Evolutionary conservation across 2,888 invertebrate genomes (phyloP).

Genomic region (Slavum lentiscoides): DNA sequence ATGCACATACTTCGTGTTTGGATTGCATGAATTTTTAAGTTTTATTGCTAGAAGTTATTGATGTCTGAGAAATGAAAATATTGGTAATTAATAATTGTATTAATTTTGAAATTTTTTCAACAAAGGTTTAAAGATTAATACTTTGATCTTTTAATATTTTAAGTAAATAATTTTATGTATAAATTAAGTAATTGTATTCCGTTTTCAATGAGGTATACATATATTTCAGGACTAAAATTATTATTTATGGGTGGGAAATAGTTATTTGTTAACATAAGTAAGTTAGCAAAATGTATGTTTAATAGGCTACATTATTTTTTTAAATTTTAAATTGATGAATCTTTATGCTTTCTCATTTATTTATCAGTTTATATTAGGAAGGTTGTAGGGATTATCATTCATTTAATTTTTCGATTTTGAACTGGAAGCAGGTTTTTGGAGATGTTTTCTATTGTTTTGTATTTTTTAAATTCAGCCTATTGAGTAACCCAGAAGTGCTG

Average conservation of each 20-base stretch:
- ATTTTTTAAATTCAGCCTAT: conserved; percentile 64
- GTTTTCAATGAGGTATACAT: not conserved
- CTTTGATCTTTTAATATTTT: not conserved
- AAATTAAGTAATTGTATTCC: conserved; percentile 15
- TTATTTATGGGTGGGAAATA: not conserved
- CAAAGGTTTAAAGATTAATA: not conserved
- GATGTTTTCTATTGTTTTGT: conserved; percentile 51
- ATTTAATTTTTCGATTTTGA: conserved; percentile 42
- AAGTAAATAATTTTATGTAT: not conserved
- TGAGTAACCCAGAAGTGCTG: conserved; percentile 86
- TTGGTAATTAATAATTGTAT: conserved; percentile 15
- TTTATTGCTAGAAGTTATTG: not conserved
- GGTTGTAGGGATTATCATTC: conserved; percentile 56
- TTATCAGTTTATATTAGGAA: not conserved
- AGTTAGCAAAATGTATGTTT: not conserved
- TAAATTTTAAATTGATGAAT: too few relatives aligned
- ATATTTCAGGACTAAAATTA: not conserved
- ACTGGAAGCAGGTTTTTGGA: conserved; percentile 35
- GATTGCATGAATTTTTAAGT: conserved; percentile 39
- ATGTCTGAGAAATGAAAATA: conserved; percentile 10
- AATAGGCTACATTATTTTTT: not conserved
- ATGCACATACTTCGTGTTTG: conserved; percentile 52
- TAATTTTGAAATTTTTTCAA: not conserved
- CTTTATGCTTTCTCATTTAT: too few relatives aligned
- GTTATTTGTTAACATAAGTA: not conserved